These are phyloP conservation scores for Anticlea derivata DNA, from an alignment of 2,888 invertebrate genomes.

Conservation along the genomic window DNA sequence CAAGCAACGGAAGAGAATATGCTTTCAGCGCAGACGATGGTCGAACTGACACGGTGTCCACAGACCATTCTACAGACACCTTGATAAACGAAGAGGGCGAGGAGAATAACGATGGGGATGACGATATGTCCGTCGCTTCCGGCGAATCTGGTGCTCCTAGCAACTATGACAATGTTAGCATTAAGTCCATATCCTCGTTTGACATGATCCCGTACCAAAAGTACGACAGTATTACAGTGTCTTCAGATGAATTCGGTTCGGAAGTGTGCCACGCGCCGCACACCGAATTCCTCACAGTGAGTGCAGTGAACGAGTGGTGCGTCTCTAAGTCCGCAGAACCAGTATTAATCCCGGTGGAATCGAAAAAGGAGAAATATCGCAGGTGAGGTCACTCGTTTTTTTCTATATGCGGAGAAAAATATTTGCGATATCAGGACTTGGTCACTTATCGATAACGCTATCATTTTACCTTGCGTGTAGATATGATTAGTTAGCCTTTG, in stretches of 20 bases:
- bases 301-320: conserved; percentile 82
- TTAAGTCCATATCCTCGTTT: conserved; percentile 77
- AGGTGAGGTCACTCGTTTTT: conserved; percentile 72
- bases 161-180: conserved; percentile 80
- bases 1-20: conserved; percentile 62
- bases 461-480: conserved; percentile 57
- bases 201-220: conserved; percentile 80
- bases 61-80: conserved; percentile 76
- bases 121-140: conserved; percentile 62
- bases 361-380: conserved; percentile 81
- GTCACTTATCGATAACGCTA: conserved; percentile 66
- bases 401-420: conserved; percentile 57
- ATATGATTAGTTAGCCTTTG: conserved; percentile 63
- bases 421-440: conserved; percentile 70
- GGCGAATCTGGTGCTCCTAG: conserved; percentile 67
- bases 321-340: conserved; percentile 72
- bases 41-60: conserved; percentile 68
- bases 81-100: conserved; percentile 70
- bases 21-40: conserved; percentile 66
- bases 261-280: conserved; percentile 78
- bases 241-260: conserved; percentile 79
- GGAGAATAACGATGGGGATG: conserved; percentile 66
- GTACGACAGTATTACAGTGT: conserved; percentile 79
- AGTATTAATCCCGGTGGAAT: conserved; percentile 72
- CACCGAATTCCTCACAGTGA: conserved; percentile 76